A percentile compares a stretch with the other conserved stretches of the same genome.
These are phyloP conservation scores for Lepidotrigona ventralis DNA, from an alignment of 1,140 invertebrate genomes.

Conservation along the genomic window DNA sequence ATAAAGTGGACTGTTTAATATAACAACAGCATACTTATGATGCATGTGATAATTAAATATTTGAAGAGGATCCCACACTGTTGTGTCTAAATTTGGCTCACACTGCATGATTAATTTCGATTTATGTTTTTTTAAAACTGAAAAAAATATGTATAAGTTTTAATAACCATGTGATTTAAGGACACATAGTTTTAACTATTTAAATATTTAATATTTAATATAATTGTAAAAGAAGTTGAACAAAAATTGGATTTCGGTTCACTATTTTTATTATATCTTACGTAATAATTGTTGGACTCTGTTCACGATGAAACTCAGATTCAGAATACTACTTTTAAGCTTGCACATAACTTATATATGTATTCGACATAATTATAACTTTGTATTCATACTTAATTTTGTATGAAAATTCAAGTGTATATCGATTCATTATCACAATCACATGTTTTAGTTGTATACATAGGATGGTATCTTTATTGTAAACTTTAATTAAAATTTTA, in stretches of 20 bases:
- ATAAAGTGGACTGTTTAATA: slow-evolving; percentile 79
- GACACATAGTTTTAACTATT: not conserved
- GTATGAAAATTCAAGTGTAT: not conserved
- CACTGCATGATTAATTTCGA: slow-evolving; percentile 46
- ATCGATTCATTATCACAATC: not conserved
- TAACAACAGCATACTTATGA: slow-evolving; percentile 78
- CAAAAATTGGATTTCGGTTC: not conserved
- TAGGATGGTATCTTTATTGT: not conserved
- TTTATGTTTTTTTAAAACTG: slow-evolving; percentile 32
- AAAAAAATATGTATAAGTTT: not conserved
- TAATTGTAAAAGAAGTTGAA: not conserved
- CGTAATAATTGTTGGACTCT: slow-evolving; percentile 22
- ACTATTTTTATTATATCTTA: slow-evolving; percentile 26
- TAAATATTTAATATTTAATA: not conserved
- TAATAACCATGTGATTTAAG: not conserved
- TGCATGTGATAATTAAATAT: slow-evolving; percentile 46
- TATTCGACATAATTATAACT: not conserved
- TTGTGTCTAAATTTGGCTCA: not conserved
- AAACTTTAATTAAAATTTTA: not conserved
- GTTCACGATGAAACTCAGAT: slow-evolving; percentile 10
- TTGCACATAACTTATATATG: not conserved
- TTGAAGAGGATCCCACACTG: slow-evolving; percentile 64
- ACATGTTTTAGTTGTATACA: not conserved
- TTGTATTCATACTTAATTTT: not conserved
- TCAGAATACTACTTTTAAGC: slow-evolving; percentile 16